phyloP scores from a whole-genome alignment of 2,797 vertebrate species.

The Macropus fuliginosus region DNA sequence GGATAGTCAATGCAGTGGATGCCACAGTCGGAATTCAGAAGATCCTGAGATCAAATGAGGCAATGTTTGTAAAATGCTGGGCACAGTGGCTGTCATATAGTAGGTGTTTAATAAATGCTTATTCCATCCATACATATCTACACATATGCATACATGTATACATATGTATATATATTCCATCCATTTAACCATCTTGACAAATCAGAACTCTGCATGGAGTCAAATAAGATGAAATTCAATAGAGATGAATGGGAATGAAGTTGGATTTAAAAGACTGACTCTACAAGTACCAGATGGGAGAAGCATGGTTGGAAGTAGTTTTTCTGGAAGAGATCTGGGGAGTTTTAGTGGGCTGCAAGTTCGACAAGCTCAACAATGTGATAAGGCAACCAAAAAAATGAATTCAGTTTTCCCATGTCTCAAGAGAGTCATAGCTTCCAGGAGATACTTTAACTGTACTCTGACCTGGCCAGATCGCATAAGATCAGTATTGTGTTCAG shows the following conservation, averaged over 20 bases:
- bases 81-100: neutral
- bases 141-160: too few relatives aligned
- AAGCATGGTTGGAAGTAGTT: too few relatives aligned
- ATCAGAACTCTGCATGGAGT: neutral
- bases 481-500: too few relatives aligned
- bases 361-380: too few relatives aligned
- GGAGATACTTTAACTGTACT: too few relatives aligned
- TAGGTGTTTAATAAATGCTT: neutral
- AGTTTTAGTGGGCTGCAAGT: too few relatives aligned
- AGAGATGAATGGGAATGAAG: neutral
- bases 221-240: neutral
- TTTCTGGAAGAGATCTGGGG: too few relatives aligned
- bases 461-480: too few relatives aligned
- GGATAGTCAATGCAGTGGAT: neutral
- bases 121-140: neutral
- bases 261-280: neutral
- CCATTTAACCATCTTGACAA: neutral
- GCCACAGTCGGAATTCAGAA: neutral
- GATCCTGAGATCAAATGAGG: neutral
- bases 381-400: too few relatives aligned
- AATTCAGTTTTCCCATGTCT: too few relatives aligned
- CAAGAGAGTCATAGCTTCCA: too few relatives aligned
- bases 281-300: too few relatives aligned
- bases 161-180: neutral
- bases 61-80: neutral